Percentiles rank a stretch among this genome's conserved stretches.
Evolutionary conservation across 2,113 vertebrate genomes (phyloP).

Genomic region (Scalopus aquaticus): DNA sequence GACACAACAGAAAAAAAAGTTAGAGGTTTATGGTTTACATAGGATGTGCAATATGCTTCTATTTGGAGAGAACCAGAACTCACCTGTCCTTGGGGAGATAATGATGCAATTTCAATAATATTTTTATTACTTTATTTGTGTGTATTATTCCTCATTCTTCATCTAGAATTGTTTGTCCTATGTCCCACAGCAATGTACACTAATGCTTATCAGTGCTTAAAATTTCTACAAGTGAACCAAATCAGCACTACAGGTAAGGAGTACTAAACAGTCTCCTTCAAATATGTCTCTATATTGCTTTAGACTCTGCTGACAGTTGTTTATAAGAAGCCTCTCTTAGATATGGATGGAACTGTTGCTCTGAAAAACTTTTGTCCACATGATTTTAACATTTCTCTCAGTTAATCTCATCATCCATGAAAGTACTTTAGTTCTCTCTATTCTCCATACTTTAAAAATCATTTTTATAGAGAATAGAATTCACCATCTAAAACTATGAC

Average conservation of each 20-base stretch:
- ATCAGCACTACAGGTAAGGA: not conserved
- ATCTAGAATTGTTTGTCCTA: not conserved
- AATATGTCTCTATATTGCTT: not conserved
- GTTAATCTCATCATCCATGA: not conserved
- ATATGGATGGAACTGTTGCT: not conserved
- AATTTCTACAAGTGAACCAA: not conserved
- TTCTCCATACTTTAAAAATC: not conserved
- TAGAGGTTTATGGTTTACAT: conserved; percentile 6
- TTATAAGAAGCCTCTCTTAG: not conserved
- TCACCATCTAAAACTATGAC: not conserved
- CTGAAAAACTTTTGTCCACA: not conserved
- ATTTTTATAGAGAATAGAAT: not conserved
- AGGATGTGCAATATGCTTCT: not conserved
- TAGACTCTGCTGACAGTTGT: not conserved
- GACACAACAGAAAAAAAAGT: not conserved
- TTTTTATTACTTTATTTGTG: not conserved
- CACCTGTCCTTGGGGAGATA: not conserved
- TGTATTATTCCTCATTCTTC: not conserved
- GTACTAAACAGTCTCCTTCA: not conserved
- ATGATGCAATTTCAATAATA: not conserved
- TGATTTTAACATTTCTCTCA: not conserved
- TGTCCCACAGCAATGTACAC: not conserved
- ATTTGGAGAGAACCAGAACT: not conserved
- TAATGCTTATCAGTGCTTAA: not conserved
- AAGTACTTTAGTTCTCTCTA: not conserved